Evolutionary conservation across 2,113 vertebrate genomes (phyloP).

Genomic region (Calcarius ornatus): DNA sequence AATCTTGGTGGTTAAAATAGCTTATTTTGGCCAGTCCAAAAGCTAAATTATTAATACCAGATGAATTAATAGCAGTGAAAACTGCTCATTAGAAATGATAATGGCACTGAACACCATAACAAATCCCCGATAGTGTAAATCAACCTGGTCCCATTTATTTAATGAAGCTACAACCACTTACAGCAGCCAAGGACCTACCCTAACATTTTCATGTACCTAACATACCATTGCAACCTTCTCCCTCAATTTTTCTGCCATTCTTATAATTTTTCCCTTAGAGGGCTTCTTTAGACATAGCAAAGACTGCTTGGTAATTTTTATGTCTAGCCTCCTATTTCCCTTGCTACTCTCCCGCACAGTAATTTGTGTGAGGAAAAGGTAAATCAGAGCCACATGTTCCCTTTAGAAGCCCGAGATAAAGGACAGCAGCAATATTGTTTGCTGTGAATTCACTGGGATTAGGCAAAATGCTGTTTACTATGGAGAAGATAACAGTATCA

Average conservation of each 20-base stretch:
- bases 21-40: constrained; percentile 29
- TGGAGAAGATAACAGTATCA: not conserved
- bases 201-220: constrained; percentile 27
- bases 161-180: constrained; percentile 37
- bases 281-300: constrained; percentile 65
- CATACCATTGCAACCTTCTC: constrained; percentile 1
- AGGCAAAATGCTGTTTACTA: not conserved
- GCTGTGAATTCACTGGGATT: not conserved
- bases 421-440: not conserved
- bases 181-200: constrained; percentile 18
- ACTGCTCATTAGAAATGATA: constrained; percentile 35
- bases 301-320: constrained; percentile 56
- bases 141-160: constrained; percentile 18
- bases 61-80: constrained; percentile 51
- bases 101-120: constrained; percentile 11
- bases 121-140: constrained; percentile 35
- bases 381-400: constrained; percentile 68
- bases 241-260: constrained; percentile 52
- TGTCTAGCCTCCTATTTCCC: constrained; percentile 65
- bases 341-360: constrained; percentile 52
- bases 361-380: constrained; percentile 53
- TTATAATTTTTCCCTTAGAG: constrained; percentile 61
- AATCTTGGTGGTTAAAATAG: constrained; percentile 18
- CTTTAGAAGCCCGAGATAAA: constrained; percentile 27
- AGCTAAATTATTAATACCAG: constrained; percentile 43